Conservation (phyloP, 2,888 invertebrate genomes). For the Drosophila mercatorum region DNA sequence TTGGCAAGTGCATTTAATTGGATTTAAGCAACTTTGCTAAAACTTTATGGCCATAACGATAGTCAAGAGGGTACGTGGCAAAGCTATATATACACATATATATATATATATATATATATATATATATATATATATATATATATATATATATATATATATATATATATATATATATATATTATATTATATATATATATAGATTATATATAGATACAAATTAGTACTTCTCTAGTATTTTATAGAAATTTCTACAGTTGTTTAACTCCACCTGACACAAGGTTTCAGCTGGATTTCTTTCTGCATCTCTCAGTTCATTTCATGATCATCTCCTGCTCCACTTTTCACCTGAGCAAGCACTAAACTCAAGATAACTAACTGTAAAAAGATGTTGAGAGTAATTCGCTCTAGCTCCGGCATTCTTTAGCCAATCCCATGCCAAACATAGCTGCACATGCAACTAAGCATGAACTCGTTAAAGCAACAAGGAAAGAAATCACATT, state of each 20-base stretch:
- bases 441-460: constrained; percentile 50
- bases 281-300: neutral
- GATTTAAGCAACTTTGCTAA: constrained; percentile 28
- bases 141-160: no score
- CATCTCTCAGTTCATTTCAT: constrained; percentile 20
- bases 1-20: constrained; percentile 55
- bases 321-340: constrained; percentile 52
- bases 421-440: constrained; percentile 26
- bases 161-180: no score
- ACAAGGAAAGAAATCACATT: constrained; percentile 47
- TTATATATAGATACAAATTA: no score
- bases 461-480: constrained; percentile 69
- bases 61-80: neutral
- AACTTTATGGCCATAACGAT: constrained; percentile 8
- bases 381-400: constrained; percentile 12
- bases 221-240: neutral
- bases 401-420: constrained; percentile 47
- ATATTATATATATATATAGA: no score
- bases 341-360: constrained; percentile 53
- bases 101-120: no score
- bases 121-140: no score
- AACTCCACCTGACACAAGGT: neutral
- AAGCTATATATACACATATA: no score
- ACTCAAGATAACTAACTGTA: constrained; percentile 15
- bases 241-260: neutral